These are phyloP conservation scores for Ataeniobius toweri DNA, from an alignment of 2,797 vertebrate genomes.

Conservation along the genomic window DNA sequence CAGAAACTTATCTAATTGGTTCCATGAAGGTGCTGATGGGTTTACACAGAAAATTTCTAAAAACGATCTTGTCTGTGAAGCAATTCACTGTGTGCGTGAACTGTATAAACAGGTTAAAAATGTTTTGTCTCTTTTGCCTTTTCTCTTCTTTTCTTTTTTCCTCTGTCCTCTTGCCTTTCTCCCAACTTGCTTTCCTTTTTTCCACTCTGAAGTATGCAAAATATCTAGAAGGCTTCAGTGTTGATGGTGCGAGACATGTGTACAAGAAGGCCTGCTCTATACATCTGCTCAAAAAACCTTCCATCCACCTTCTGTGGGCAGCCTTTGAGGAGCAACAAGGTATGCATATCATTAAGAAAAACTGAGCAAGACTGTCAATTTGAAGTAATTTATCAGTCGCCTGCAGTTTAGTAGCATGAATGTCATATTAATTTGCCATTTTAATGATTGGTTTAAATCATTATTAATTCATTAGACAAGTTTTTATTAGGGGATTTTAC, in stretches of 20 bases:
- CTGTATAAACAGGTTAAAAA: conserved; percentile 76
- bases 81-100: conserved; percentile 81
- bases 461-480: background rate
- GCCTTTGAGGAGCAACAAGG: conserved; percentile 98
- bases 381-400: background rate
- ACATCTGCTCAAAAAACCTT: conserved; percentile 93
- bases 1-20: conserved; percentile 99
- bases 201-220: conserved; percentile 96
- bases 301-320: conserved; percentile 95
- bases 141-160: conserved; percentile 68
- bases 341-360: conserved; percentile 58
- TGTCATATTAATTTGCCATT: too few species aligned
- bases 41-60: conserved; percentile 99
- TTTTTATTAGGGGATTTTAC: too few species aligned
- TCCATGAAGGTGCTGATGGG: conserved; percentile 99
- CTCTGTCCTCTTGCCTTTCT: conserved; percentile 71
- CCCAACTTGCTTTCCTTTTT: conserved; percentile 80
- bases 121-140: conserved; percentile 65
- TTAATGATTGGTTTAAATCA: too few species aligned
- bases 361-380: background rate
- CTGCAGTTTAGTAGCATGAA: too few species aligned
- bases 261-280: conserved; percentile 95
- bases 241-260: conserved; percentile 93
- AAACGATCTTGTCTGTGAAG: conserved; percentile 94
- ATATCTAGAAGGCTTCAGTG: conserved; percentile 98